Evolutionary conservation across 2,888 invertebrate species (phyloP), one percentile per base, ranked within the genome.

Genomic region (Trachelus troglodyta): DNA sequence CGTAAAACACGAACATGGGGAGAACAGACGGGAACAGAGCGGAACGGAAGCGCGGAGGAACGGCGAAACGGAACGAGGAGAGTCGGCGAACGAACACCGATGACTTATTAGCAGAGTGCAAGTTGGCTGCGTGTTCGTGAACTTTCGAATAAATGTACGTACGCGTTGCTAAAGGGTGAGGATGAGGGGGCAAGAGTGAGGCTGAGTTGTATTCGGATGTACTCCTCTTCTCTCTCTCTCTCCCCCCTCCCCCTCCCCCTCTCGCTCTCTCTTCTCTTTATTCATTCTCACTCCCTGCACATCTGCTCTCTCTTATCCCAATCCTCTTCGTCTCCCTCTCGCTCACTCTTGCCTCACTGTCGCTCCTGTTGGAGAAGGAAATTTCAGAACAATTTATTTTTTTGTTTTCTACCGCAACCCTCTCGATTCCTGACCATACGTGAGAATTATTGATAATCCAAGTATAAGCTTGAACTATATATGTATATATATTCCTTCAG

Each of bases 21-120:
- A 75, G 76, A 71, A 78, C 74, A 76, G 76, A 79, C 31, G 79
- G 77, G 71, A 74, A 69, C 69, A 37, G 71, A 76, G 37, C 71
- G 79, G 79, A 79, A 73, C 76, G 69, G 75, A 69, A 69, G 71
- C 77, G 35, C 56, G 73, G 69, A 73, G 75, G 77, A 74, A 73
- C 56, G 74, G 34, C 31, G 69, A 69, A 69, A 76, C 40, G 73
- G 75, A 74, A 40, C 76, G 68, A 75, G 77, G 75, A 78, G 73
- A 68, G 31, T 15, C 31, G 81, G 81, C 81, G 80, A 82, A 82
- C 84, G 84, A 84, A 81, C 82, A 80, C 82, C 84, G 82, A 87
- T 83, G 84, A 85, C 85, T 87, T 87, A 85, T 85, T 84, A 84
- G 83, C 83, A 80, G 81, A 82, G 82, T 85, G 82, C 82, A 83